phyloP scores from a whole-genome alignment of 2,113 vertebrate genomes.

The Rhegmatorhina hoffmannsi region DNA sequence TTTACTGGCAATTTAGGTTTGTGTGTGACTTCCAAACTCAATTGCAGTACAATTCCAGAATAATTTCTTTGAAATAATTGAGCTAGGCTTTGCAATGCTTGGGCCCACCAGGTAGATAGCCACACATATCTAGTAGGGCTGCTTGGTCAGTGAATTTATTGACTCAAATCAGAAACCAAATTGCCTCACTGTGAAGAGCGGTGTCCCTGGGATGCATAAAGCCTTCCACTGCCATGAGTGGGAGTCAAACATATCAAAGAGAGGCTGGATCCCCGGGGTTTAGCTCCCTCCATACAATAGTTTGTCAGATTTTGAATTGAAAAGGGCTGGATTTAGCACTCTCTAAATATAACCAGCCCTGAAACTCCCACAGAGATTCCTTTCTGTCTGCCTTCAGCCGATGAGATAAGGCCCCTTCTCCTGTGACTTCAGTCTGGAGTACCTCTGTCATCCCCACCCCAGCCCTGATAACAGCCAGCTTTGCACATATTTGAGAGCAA shows the following conservation, averaged over 20 bases:
- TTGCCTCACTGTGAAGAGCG: not conserved
- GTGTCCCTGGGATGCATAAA: not conserved
- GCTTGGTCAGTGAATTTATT: not conserved
- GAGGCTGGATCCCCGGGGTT: not conserved
- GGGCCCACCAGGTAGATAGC: not conserved
- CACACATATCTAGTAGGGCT: not conserved
- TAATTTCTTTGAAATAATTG: not conserved
- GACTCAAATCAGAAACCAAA: not conserved
- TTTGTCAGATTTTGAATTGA: conserved; percentile 42
- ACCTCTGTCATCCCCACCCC: conserved; percentile 37
- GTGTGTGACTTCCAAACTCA: not conserved
- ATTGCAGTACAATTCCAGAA: not conserved
- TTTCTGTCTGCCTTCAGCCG: conserved; percentile 55
- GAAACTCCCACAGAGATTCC: conserved; percentile 65
- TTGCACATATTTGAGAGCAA: conserved; percentile 38
- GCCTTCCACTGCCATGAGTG: conserved; percentile 19
- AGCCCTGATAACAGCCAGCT: conserved; percentile 33
- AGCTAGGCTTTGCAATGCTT: not conserved
- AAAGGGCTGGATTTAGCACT: conserved; percentile 35
- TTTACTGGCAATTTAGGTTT: not conserved
- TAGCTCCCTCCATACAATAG: conserved; percentile 49
- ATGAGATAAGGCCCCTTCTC: conserved; percentile 53
- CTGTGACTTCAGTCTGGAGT: conserved; percentile 55
- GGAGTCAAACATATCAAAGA: conserved; percentile 33
- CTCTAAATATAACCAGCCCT: conserved; percentile 54